phyloP scores from a whole-genome alignment of 1,140 invertebrate species.

The Tetramorium alpestre region DNA sequence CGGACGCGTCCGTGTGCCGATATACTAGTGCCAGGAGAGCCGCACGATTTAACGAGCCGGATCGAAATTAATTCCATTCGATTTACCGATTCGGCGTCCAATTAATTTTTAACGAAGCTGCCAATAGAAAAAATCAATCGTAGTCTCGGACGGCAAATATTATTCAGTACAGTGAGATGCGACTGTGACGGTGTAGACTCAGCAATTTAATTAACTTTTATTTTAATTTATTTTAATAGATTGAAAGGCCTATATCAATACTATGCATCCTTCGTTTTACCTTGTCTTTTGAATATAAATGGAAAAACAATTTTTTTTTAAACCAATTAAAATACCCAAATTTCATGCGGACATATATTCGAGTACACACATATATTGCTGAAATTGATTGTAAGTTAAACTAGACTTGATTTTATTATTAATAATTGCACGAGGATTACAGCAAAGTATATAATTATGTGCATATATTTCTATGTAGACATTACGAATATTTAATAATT shows the following conservation, averaged over 20 bases:
- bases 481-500: conserved; percentile 7
- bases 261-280: not conserved
- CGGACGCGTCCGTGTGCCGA: conserved; percentile 3
- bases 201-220: not conserved
- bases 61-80: conserved; percentile 50
- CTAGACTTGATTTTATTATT: not conserved
- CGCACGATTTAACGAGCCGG: conserved; percentile 49
- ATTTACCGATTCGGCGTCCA: conserved; percentile 41
- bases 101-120: conserved; percentile 53
- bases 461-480: not conserved
- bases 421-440: not conserved
- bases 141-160: not conserved
- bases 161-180: not conserved
- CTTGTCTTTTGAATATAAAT: not conserved
- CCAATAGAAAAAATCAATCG: conserved; percentile 7
- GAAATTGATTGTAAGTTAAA: not conserved
- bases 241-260: not conserved
- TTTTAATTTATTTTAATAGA: conserved; percentile 12
- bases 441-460: not conserved
- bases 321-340: not conserved
- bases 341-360: not conserved
- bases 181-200: not conserved
- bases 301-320: not conserved
- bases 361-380: not conserved
- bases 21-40: not conserved